Base-by-base conservation (phyloP, 2,888 invertebrate species). In the Odontocolon sp. region DNA sequence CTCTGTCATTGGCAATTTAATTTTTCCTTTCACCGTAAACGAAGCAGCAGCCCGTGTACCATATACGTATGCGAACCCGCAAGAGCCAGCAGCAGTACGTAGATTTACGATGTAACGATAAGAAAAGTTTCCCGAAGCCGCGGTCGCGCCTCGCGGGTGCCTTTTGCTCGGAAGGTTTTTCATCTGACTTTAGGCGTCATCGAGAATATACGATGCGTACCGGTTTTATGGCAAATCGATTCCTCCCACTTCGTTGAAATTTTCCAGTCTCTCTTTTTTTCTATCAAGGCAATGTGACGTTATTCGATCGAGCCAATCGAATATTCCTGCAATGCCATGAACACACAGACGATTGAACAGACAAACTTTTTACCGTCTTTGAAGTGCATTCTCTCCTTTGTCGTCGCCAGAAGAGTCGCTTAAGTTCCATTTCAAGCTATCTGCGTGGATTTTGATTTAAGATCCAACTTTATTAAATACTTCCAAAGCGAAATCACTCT, bases 81-180 rank as follows among this genome's bases (percentile, higher is more conserved):
- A 52, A 8, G 52, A 52, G 28, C 40, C 28, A 47, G 45, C 54
- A 42, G 11, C 31, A 26, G 57, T 31, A 42, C 40, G 45, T 69
- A 69, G 63, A 75, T 75, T 75, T 75, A 75, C 64, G 74, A 75
- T 40, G 23, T 42, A 26, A 70, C 69, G 64, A 70, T 75, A 75
- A 75, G 64, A 75, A 70, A 75, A 70, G 64, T 70, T 70, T 26
- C 42, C 42, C 64, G 8, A 56, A 74, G 56, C 42, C 61, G 11
- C 23, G n/a, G n/a, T n/a, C n/a, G n/a, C n/a, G n/a, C n/a, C n/a
- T n/a, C 11, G 33, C 21, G 8, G 11, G 33, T 23, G 11, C 40
- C 69, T 69, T 28, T 16, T 50, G 47, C 63, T 56, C 21, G 16
- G 11, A 6, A 50, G 33, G 57, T 64, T 66, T 70, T 75, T 69